A percentile compares a stretch with the other conserved stretches of the same genome.
phyloP scores from a whole-genome alignment of 2,888 invertebrate species.

The Apamea monoglypha region DNA sequence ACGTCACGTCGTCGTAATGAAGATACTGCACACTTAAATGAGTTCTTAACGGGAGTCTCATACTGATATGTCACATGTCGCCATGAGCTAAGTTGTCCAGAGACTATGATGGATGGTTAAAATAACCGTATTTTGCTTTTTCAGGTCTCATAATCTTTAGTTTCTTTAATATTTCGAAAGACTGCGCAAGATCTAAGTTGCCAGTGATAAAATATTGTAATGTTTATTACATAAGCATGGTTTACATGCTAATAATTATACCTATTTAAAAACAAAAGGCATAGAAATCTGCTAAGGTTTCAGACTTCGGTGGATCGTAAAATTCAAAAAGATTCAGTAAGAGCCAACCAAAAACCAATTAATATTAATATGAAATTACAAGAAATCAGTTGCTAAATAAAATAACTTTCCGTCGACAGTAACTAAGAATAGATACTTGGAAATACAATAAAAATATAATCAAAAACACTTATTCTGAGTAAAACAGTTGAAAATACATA shows the following conservation, averaged over 20 bases:
- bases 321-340: background rate
- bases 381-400: background rate
- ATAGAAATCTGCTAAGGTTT: background rate
- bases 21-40: conserved; percentile 57
- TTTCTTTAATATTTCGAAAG: background rate
- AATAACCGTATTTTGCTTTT: background rate
- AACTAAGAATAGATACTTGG: background rate
- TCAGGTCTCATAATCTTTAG: background rate
- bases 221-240: background rate
- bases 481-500: background rate
- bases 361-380: background rate
- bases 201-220: no score
- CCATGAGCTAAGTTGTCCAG: background rate
- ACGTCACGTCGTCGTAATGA: conserved; percentile 50
- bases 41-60: conserved; percentile 62
- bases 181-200: background rate
- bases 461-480: background rate
- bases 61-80: conserved; percentile 39
- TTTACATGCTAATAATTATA: background rate
- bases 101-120: background rate
- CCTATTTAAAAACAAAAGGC: background rate
- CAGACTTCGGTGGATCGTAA: background rate
- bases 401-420: background rate
- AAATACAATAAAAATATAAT: conserved; percentile 1
- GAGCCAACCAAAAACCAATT: background rate